Evolutionary conservation across 2,113 vertebrate species (phyloP).

Genomic region (Sterrhoptilus dennistouni): DNA sequence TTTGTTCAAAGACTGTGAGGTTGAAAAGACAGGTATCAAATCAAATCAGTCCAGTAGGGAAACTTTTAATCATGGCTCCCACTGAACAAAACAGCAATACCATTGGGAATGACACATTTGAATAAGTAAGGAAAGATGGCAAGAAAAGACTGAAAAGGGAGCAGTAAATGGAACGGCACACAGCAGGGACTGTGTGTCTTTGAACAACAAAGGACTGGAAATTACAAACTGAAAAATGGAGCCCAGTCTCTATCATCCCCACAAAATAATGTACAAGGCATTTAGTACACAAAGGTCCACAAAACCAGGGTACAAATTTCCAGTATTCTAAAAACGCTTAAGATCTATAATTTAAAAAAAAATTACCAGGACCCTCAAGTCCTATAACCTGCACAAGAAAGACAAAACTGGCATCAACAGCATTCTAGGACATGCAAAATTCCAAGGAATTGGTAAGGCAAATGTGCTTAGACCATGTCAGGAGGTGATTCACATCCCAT

Average conservation of each 20-base stretch:
- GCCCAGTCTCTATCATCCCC: background rate
- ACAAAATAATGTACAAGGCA: background rate
- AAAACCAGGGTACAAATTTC: background rate
- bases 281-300: background rate
- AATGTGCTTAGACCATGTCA: background rate
- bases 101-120: background rate
- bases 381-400: background rate
- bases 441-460: background rate
- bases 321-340: background rate
- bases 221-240: slow-evolving; percentile 6
- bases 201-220: slow-evolving; percentile 25
- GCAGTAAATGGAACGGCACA: slow-evolving; percentile 25
- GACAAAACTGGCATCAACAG: background rate
- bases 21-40: slow-evolving; percentile 21
- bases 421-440: background rate
- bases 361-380: background rate
- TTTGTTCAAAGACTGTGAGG: background rate
- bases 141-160: background rate
- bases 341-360: background rate
- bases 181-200: slow-evolving; percentile 24
- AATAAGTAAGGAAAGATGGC: slow-evolving; percentile 18
- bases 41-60: background rate
- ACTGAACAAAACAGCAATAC: slow-evolving; percentile 20
- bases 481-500: background rate
- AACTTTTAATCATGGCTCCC: slow-evolving; percentile 18